Evolutionary conservation across 2,797 vertebrate genomes (phyloP), one percentile per base, ranked within the genome.

Genomic region (Vipera latastei): DNA sequence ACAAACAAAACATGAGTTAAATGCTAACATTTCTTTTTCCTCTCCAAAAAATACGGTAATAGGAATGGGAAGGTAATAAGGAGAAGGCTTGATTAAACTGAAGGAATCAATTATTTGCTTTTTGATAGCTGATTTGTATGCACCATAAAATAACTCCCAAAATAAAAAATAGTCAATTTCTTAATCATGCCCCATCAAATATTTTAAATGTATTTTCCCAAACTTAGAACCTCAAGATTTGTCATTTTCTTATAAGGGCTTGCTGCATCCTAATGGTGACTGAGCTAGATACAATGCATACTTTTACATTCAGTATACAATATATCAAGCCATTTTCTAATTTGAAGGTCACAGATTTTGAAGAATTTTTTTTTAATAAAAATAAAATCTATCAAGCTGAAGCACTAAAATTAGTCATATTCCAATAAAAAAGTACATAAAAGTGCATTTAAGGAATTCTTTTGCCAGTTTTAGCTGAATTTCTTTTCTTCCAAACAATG

Each of bases 371-470:
- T 96, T 96, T 96, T 96, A 95, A 96, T 97, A 97, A 97, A 97
- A 97, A 96, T 18, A 53, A 96, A 97, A 97, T 96, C 96, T 93
- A 89, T 93, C 92, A 93, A 97, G 97, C 95, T 96, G 96, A 98
- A 97, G 96, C 96, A 96, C 97, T 98, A 98, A 98, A 98, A 98
- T 97, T 97, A 97, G 96, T 98, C 96, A 97, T 97, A 98, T 92
- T 96, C 97, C 97, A 97, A 97, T 97, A 97, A 97, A 97, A 96
- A 97, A 97, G 96, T 97, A 98, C 97, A 97, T 98, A 98, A 98
- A 98, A 98, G 98, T 98, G 97, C 97, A 97, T 98, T 97, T 96
- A 97, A 97, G 97, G 97, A 97, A 96, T 97, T 97, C 94, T 98
- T 97, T 97, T 97, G 97, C 97, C 98, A 97, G 97, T 97, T 97